Evolutionary conservation across 2,797 vertebrate genomes (phyloP).

Genomic region (Nannoperca obscura): DNA sequence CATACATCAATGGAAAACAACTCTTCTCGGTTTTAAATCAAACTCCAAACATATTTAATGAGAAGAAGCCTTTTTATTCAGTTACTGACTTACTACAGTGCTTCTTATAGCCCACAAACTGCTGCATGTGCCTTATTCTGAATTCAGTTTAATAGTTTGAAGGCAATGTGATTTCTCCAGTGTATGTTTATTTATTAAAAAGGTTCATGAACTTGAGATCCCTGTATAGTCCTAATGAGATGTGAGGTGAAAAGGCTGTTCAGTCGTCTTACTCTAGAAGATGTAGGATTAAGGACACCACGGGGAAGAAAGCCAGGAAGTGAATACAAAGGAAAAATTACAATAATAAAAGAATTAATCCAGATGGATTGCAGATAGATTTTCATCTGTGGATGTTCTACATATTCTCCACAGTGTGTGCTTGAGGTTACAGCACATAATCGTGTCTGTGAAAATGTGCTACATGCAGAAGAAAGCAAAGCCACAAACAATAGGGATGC

Average conservation of each 20-base stretch:
- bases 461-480: conserved; percentile 12
- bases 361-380: conserved; percentile 31
- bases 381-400: conserved; percentile 25
- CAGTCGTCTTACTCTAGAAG: conserved; percentile 2
- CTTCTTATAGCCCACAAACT: conserved; percentile 11
- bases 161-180: conserved; percentile 2
- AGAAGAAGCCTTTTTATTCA: conserved; percentile 16
- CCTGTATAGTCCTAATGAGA: conserved; percentile 47
- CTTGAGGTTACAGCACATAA: conserved; percentile 37
- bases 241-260: conserved; percentile 37
- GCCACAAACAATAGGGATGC: background rate
- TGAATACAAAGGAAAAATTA: conserved; percentile 6
- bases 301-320: conserved; percentile 20
- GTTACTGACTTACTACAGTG: conserved; percentile 11
- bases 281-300: conserved; percentile 20
- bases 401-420: conserved; percentile 23
- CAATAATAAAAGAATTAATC: background rate
- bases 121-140: background rate
- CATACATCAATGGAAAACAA: conserved; percentile 19
- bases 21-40: background rate
- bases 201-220: conserved; percentile 29
- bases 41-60: conserved; percentile 4
- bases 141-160: background rate
- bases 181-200: conserved; percentile 41
- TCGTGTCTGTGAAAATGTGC: conserved; percentile 29